phyloP scores from a whole-genome alignment of 2,888 invertebrate species.

The Sminthurides aquaticus region DNA sequence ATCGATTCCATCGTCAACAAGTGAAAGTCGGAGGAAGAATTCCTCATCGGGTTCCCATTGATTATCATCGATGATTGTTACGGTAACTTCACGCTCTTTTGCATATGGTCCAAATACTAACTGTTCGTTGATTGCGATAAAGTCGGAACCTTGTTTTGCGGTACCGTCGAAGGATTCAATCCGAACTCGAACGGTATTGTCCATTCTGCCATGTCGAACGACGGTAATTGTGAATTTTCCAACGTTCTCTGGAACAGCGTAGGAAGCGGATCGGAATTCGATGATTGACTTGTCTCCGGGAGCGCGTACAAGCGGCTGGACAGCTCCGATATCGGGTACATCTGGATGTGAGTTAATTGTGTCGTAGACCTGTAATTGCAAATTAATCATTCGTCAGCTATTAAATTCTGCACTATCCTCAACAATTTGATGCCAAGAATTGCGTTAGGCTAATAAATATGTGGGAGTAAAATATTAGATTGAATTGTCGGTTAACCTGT shows the following conservation, averaged over 20 bases:
- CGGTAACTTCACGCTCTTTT: constrained; percentile 44
- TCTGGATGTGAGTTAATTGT: constrained; percentile 47
- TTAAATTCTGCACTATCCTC: not conserved
- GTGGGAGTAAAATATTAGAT: no score
- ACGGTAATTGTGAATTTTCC: constrained; percentile 49
- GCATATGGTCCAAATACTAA: constrained; percentile 52
- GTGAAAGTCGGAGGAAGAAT: constrained; percentile 54
- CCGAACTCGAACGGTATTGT: constrained; percentile 49
- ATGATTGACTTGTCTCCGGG: constrained; percentile 48
- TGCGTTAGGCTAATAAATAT: not conserved
- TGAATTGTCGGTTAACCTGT: constrained; percentile 47
- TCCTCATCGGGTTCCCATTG: constrained; percentile 57
- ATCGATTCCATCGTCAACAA: constrained; percentile 45
- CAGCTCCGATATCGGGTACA: constrained; percentile 41
- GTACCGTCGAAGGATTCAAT: constrained; percentile 55
- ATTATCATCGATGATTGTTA: constrained; percentile 41
- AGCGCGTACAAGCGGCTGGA: constrained; percentile 41
- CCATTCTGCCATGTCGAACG: constrained; percentile 50
- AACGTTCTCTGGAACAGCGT: constrained; percentile 53
- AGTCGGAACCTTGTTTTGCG: constrained; percentile 47
- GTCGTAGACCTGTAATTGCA: constrained; percentile 49
- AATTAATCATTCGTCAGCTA: constrained; percentile 48
- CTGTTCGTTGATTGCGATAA: constrained; percentile 51
- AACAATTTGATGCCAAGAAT: not conserved
- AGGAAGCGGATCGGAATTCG: constrained; percentile 53